These are phyloP conservation scores for Calcarius ornatus DNA, from an alignment of 2,113 vertebrate genomes.

Conservation along the genomic window DNA sequence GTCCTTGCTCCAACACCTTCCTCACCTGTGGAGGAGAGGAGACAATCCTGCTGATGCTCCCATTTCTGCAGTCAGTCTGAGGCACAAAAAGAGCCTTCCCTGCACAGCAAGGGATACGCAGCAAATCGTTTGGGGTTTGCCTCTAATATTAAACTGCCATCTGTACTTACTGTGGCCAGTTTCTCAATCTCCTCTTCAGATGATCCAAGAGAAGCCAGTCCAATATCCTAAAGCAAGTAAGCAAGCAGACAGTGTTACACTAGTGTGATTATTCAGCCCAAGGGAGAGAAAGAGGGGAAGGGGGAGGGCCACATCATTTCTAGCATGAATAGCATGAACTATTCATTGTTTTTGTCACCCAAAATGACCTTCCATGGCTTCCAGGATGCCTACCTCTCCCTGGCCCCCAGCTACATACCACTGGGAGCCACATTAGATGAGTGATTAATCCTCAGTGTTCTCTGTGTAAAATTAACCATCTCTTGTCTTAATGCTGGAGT, in stretches of 20 bases:
- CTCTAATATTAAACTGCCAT: background rate
- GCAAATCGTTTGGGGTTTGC: background rate
- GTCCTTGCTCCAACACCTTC: background rate
- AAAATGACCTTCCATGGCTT: slow-evolving; percentile 57
- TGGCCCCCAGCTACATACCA: slow-evolving; percentile 40
- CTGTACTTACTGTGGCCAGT: slow-evolving; percentile 78
- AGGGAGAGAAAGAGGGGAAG: slow-evolving; percentile 38
- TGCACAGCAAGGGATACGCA: background rate
- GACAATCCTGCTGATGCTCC: background rate
- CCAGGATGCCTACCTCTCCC: slow-evolving; percentile 63
- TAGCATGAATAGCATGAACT: slow-evolving; percentile 57
- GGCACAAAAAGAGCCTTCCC: background rate
- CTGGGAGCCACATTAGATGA: slow-evolving; percentile 26
- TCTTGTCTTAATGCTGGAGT: background rate
- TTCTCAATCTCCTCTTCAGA: slow-evolving; percentile 87
- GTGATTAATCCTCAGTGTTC: background rate
- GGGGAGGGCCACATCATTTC: slow-evolving; percentile 28
- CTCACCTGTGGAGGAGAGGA: background rate
- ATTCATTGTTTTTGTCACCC: slow-evolving; percentile 61
- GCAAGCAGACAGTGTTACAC: slow-evolving; percentile 27
- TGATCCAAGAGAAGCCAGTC: slow-evolving; percentile 82
- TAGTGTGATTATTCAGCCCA: slow-evolving; percentile 55
- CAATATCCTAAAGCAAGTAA: slow-evolving; percentile 77
- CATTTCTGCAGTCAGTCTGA: background rate
- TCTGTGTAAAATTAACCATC: slow-evolving; percentile 24